Base-by-base conservation (phyloP, 2,113 vertebrate species). In the Brachypteracias leptosomus region DNA sequence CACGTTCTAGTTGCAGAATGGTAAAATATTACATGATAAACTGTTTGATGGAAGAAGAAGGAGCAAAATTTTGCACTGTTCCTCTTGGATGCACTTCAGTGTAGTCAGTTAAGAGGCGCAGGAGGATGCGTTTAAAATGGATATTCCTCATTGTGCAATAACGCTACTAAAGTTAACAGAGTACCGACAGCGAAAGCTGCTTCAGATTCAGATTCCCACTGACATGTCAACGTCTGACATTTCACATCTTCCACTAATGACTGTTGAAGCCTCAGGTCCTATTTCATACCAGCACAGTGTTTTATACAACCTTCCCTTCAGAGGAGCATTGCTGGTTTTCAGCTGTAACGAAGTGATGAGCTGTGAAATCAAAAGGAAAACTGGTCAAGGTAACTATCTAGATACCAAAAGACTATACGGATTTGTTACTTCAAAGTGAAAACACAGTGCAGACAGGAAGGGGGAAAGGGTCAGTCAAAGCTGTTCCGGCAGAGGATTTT, bases 341-440 rank as follows among this genome's bases (percentile, higher is more conserved):
- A 51, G 40, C n/a, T 76, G 29, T 62, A 73, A 89, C 19, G 13
- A 85, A 76, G 70, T 57, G 77, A 94, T 62, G 75, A 89, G 62
- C 55, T 68, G 38, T n/a, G 51, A 85, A 88, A 91, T 1, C 3
- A 71, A 63, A 80, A 88, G 18, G 88, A 93, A 54, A 77, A 74
- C 71, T 10, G 31, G 72, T 20, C 42, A 47, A 72, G 54, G n/a
- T 68, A 95, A 36, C 13, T 28, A 78, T 36, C n/a, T n/a, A 80
- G 71, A 66, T 63, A 92, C 38, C 51, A 55, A 63, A 90, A 58
- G 78, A 54, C 72, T 80, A 3, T 35, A 68, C 33, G 55, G 42
- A 66, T 80, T 90, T 90, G 70, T 90, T 46, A 66, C 76, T 94
- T 92, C 79, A 70, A 73, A 93, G 59, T 55, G 68, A 86, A 84